Evolutionary conservation across 2,888 invertebrate species (phyloP).

Genomic region (Patella ulyssiponensis): DNA sequence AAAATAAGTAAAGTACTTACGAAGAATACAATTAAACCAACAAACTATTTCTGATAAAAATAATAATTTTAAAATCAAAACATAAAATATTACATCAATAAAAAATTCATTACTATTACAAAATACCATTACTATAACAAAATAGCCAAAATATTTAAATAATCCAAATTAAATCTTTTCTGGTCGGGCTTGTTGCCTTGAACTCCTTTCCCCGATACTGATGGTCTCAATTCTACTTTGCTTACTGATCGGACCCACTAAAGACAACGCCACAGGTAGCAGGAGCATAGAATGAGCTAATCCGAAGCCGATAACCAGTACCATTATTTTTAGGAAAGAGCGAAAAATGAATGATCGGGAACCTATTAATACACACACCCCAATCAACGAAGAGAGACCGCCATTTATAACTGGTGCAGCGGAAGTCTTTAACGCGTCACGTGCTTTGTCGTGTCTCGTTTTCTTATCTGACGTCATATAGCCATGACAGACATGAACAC

Average conservation of each 20-base stretch:
- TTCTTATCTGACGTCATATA: slow-evolving; percentile 42
- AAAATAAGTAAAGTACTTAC: too few species aligned
- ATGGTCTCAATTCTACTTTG: neutral
- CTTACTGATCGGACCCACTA: slow-evolving; percentile 34
- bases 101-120: too few species aligned
- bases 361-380: slow-evolving; percentile 45
- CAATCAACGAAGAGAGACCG: slow-evolving; percentile 52
- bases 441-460: slow-evolving; percentile 33
- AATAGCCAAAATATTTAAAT: too few species aligned
- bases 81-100: too few species aligned
- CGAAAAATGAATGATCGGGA: slow-evolving; percentile 53
- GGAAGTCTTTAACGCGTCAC: slow-evolving; percentile 41
- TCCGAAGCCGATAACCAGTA: slow-evolving; percentile 51
- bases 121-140: too few species aligned
- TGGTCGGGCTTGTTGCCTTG: too few species aligned
- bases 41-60: too few species aligned
- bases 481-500: slow-evolving; percentile 56
- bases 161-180: too few species aligned
- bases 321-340: slow-evolving; percentile 56
- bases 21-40: too few species aligned
- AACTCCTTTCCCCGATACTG: too few species aligned
- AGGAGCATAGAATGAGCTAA: slow-evolving; percentile 49
- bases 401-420: slow-evolving; percentile 57
- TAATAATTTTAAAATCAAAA: too few species aligned
- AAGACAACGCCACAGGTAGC: slow-evolving; percentile 49